Evolutionary conservation across 2,888 invertebrate species (phyloP).

Genomic region (Eupeodes latifasciatus): DNA sequence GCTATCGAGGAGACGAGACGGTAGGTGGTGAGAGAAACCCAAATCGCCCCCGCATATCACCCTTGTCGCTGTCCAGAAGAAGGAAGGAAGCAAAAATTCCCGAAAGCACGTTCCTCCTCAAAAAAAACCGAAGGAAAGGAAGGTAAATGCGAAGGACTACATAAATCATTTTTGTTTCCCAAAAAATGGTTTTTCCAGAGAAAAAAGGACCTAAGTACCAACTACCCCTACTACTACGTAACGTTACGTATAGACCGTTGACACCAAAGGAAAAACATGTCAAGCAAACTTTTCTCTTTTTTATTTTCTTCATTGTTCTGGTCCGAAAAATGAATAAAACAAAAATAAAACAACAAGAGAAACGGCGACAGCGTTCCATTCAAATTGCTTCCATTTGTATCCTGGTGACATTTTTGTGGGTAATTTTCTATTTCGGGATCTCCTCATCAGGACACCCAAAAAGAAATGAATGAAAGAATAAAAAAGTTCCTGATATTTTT

Average conservation of each 20-base stretch:
- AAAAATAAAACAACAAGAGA: slow-evolving; percentile 15
- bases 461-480: not conserved
- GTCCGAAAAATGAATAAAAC: not conserved
- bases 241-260: slow-evolving; percentile 46
- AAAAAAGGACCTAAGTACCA: not conserved
- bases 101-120: slow-evolving; percentile 45
- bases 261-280: slow-evolving; percentile 73
- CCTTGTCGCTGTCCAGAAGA: slow-evolving; percentile 18
- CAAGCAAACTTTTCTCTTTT: slow-evolving; percentile 48
- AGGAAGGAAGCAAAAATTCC: slow-evolving; percentile 38
- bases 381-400: slow-evolving; percentile 73
- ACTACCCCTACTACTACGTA: no score
- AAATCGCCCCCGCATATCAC: slow-evolving; percentile 17
- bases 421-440: slow-evolving; percentile 70
- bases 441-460: slow-evolving; percentile 14
- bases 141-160: slow-evolving; percentile 49
- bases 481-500: slow-evolving; percentile 7
- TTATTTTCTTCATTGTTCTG: not conserved
- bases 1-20: not conserved
- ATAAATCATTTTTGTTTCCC: slow-evolving; percentile 67
- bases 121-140: slow-evolving; percentile 14
- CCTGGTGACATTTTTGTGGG: slow-evolving; percentile 69
- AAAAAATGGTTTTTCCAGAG: slow-evolving; percentile 28
- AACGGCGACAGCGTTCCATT: slow-evolving; percentile 49
- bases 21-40: not conserved